Conservation (phyloP, 1,140 invertebrate species). For the Oncopeltus fasciatus region DNA sequence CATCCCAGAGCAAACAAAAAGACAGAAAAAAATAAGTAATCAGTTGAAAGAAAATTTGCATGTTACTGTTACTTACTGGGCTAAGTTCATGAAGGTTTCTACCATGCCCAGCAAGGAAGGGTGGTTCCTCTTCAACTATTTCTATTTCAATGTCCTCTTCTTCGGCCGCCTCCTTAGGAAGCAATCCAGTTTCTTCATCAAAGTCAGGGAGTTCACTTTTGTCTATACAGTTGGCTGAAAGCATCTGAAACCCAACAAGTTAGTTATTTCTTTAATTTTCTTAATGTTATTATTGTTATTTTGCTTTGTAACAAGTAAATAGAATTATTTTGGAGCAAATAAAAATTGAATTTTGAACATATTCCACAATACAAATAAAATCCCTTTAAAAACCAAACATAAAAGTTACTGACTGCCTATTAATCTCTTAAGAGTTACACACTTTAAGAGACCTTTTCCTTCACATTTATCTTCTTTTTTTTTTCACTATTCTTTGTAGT, state of each 20-base stretch:
- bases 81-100: conserved; percentile 80
- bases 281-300: too few relatives aligned
- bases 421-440: too few relatives aligned
- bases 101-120: conserved; percentile 85
- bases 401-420: too few relatives aligned
- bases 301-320: neutral
- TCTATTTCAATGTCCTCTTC: conserved; percentile 99
- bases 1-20: too few relatives aligned
- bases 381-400: too few relatives aligned
- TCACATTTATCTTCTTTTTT: too few relatives aligned
- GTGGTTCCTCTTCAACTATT: conserved; percentile 94
- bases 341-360: neutral
- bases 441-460: too few relatives aligned
- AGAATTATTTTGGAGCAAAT: neutral
- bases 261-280: too few relatives aligned
- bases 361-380: too few relatives aligned
- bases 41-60: too few relatives aligned
- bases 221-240: conserved; percentile 41
- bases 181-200: conserved; percentile 72
- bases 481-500: too few relatives aligned
- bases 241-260: conserved; percentile 31
- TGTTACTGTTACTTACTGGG: conserved; percentile 62
- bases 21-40: too few relatives aligned
- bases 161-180: conserved; percentile 78
- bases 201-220: conserved; percentile 83